Conservation (phyloP, 2,888 invertebrate species). For the Spisula solida region DNA sequence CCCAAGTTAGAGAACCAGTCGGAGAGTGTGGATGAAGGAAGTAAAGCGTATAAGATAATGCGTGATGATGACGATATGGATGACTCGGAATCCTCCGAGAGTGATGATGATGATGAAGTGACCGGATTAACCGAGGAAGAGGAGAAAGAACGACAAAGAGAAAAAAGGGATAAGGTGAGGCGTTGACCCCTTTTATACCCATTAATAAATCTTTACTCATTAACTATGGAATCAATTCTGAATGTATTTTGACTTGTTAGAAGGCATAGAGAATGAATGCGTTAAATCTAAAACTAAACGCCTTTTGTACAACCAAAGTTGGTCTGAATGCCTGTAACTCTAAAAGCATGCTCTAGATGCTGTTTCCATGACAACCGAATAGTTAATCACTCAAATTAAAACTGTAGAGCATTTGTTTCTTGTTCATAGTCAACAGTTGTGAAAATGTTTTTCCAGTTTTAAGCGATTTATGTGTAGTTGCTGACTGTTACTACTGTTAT, state of each 20-base stretch:
- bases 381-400: not conserved
- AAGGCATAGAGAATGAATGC: not conserved
- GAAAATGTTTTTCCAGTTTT: not conserved
- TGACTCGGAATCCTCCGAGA: slow-evolving; percentile 74
- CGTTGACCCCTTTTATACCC: not conserved
- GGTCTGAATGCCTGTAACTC: slow-evolving; percentile 19
- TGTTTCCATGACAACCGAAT: not conserved
- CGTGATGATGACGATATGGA: slow-evolving; percentile 87
- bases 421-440: not conserved
- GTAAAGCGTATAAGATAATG: slow-evolving; percentile 87
- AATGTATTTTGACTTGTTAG: slow-evolving; percentile 1
- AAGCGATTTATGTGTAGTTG: not conserved
- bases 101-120: slow-evolving; percentile 89
- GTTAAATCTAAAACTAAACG: not conserved
- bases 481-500: not conserved
- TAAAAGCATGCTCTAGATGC: not conserved
- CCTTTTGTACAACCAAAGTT: not conserved
- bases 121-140: slow-evolving; percentile 85
- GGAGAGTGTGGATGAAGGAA: slow-evolving; percentile 66
- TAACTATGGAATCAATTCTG: not conserved
- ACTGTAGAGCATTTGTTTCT: slow-evolving; percentile 16
- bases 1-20: slow-evolving; percentile 34
- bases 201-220: not conserved
- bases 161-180: slow-evolving; percentile 84
- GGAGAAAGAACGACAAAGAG: slow-evolving; percentile 79